These are phyloP conservation scores for Leucoraja erinaceus DNA, from an alignment of 2,113 vertebrate species.

Conservation along the genomic window DNA sequence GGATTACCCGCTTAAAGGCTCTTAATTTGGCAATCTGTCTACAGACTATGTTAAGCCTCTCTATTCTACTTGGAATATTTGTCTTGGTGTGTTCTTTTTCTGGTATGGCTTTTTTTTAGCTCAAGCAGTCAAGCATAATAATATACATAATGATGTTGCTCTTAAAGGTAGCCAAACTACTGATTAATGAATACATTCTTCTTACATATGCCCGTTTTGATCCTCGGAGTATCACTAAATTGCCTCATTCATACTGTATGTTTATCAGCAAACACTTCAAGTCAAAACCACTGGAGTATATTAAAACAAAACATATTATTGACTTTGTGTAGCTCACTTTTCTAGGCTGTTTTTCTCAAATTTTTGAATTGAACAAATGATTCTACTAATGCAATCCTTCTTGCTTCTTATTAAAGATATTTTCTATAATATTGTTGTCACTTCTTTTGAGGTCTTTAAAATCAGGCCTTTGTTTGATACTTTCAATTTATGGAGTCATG, in stretches of 20 bases:
- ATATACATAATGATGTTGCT: not conserved
- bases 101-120: too few species aligned
- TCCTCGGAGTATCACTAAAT: not conserved
- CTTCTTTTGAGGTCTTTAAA: not conserved
- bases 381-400: too few species aligned
- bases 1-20: too few species aligned
- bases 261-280: not conserved
- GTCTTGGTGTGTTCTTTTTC: too few species aligned
- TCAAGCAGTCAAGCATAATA: too few species aligned
- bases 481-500: too few species aligned
- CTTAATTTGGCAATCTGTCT: too few species aligned
- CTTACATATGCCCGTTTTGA: not conserved
- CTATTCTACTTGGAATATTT: too few species aligned
- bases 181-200: not conserved
- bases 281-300: not conserved
- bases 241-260: not conserved
- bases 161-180: not conserved
- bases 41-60: too few species aligned
- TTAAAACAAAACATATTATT: not conserved
- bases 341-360: not conserved
- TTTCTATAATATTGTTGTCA: not conserved
- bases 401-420: not conserved
- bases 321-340: not conserved
- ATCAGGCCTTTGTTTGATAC: not conserved
- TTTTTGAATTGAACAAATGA: not conserved